Percentiles rank a stretch among this genome's conserved stretches.
phyloP scores from a whole-genome alignment of 2,113 vertebrate species.

The Poeciliopsis turrubarensis region DNA sequence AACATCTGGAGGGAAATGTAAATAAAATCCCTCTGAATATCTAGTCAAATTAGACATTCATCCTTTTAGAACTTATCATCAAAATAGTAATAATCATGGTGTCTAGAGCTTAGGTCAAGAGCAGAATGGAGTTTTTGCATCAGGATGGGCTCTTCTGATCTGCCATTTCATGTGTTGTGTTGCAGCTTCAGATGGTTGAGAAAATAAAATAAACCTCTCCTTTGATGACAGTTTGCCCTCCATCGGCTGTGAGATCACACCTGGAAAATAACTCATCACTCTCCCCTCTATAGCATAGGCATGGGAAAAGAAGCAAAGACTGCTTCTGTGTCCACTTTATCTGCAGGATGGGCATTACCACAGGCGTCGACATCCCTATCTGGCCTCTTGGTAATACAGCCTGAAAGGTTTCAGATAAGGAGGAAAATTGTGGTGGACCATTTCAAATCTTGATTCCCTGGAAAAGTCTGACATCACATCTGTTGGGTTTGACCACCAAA shows the following conservation, averaged over 20 bases:
- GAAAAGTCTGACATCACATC: constrained; percentile 18
- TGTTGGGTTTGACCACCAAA: constrained; percentile 21
- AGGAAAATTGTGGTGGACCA: constrained; percentile 15
- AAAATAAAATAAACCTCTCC: constrained; percentile 10
- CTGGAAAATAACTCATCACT: constrained; percentile 65
- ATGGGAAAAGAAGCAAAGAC: constrained; percentile 58
- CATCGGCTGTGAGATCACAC: constrained; percentile 47
- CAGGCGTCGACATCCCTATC: constrained; percentile 66
- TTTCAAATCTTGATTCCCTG: constrained; percentile 33
- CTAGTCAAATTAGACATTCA: not conserved
- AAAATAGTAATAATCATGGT: not conserved
- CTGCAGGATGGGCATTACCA: constrained; percentile 73
- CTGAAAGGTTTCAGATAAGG: constrained; percentile 65
- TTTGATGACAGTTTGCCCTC: constrained; percentile 11
- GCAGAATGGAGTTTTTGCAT: not conserved
- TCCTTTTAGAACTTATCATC: not conserved
- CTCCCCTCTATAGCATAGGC: constrained; percentile 30
- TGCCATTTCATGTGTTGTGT: not conserved
- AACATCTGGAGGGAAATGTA: not conserved
- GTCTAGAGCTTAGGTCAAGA: not conserved
- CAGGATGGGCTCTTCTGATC: not conserved
- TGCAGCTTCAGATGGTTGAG: not conserved
- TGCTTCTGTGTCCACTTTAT: constrained; percentile 53
- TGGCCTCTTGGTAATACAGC: constrained; percentile 43
- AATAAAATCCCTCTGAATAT: not conserved